These are phyloP conservation scores for Sycophila texana DNA, from an alignment of 2,888 invertebrate species.

Conservation along the genomic window DNA sequence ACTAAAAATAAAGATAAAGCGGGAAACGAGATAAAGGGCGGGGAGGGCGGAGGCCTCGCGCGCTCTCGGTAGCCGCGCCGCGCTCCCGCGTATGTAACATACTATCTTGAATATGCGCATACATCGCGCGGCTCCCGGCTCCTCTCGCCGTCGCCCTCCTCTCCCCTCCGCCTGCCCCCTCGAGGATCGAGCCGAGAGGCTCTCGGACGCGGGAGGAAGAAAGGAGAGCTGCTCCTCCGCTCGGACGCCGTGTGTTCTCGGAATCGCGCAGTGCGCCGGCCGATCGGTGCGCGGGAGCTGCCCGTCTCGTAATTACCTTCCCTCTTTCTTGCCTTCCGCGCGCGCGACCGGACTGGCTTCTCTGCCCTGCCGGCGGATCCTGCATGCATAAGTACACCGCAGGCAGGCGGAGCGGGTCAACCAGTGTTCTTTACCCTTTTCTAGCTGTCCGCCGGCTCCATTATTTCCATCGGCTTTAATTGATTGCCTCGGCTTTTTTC, in stretches of 20 bases:
- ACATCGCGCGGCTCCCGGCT: slow-evolving; percentile 64
- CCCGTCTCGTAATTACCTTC: slow-evolving; percentile 74
- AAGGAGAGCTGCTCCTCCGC: slow-evolving; percentile 43
- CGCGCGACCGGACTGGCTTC: neutral
- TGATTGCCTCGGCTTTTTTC: slow-evolving; percentile 15
- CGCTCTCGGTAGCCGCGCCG: slow-evolving; percentile 68
- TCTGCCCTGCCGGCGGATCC: slow-evolving; percentile 13
- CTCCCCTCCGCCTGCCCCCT: neutral
- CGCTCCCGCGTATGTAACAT: slow-evolving; percentile 72
- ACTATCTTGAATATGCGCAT: slow-evolving; percentile 76
- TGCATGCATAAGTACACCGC: slow-evolving; percentile 30
- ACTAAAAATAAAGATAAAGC: slow-evolving; percentile 56
- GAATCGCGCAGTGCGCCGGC: slow-evolving; percentile 61
- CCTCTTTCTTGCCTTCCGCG: slow-evolving; percentile 63
- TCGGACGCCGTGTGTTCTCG: slow-evolving; percentile 69
- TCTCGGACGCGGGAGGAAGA: slow-evolving; percentile 29
- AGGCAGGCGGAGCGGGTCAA: neutral
- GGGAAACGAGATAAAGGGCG: slow-evolving; percentile 48
- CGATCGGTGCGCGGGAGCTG: slow-evolving; percentile 74
- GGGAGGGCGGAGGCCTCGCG: slow-evolving; percentile 58
- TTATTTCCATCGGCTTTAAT: slow-evolving; percentile 22
- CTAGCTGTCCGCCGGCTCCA: neutral
- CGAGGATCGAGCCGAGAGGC: slow-evolving; percentile 7
- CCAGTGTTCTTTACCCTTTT: neutral
- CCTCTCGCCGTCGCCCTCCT: neutral